Percentiles rank a stretch among this genome's conserved stretches.
These are phyloP conservation scores for Drosophila nigromelanica DNA, from an alignment of 1,140 invertebrate genomes.

Conservation along the genomic window DNA sequence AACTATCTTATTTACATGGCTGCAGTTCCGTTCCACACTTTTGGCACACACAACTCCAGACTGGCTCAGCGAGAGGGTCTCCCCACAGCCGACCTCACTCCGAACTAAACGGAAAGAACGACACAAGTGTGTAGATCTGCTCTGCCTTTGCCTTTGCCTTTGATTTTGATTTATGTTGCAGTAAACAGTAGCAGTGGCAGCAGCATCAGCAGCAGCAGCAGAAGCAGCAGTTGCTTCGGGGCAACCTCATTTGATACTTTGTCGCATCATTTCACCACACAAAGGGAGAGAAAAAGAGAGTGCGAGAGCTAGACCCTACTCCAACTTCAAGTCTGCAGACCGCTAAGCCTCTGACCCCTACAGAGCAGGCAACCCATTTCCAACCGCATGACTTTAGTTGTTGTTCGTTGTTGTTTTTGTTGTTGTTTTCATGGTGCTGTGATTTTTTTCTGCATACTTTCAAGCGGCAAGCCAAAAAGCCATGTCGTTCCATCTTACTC, in stretches of 20 bases:
- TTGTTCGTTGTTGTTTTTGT: background rate
- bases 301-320: conserved; percentile 16
- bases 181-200: conserved; percentile 60
- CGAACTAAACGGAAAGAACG: conserved; percentile 41
- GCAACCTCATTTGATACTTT: conserved; percentile 79
- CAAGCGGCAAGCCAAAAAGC: conserved; percentile 39
- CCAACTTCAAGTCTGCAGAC: conserved; percentile 26
- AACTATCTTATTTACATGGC: conserved; percentile 67
- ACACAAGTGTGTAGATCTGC: conserved; percentile 53
- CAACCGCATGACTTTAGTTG: conserved; percentile 47
- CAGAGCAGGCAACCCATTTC: conserved; percentile 60
- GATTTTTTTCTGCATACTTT: conserved; percentile 45
- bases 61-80: too few species aligned
- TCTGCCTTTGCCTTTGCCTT: conserved; percentile 51
- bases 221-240: conserved; percentile 36
- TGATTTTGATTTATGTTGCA: conserved; percentile 82
- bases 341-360: conserved; percentile 31
- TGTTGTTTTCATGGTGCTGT: conserved; percentile 34
- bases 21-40: conserved; percentile 49
- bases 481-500: conserved; percentile 25
- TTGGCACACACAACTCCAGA: conserved; percentile 5
- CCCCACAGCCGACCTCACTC: background rate
- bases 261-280: conserved; percentile 76
- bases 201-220: conserved; percentile 33
- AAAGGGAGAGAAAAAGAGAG: background rate